Evolutionary conservation across 2,797 vertebrate genomes (phyloP), one percentile per base, ranked within the genome.

Genomic region (Atherinosoma microstoma): DNA sequence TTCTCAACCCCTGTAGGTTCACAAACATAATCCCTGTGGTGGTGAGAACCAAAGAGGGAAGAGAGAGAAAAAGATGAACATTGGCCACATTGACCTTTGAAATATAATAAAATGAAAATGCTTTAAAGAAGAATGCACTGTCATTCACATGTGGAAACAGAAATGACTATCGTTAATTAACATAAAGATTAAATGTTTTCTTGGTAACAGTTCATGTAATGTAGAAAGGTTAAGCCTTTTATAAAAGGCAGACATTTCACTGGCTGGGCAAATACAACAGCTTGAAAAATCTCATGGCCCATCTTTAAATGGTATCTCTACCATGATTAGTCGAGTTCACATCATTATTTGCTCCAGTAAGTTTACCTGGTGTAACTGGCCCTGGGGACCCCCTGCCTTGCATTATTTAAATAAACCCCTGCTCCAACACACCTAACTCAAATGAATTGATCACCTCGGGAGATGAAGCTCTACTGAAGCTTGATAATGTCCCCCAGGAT

Each of bases 1-100:
- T 97, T 94, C 97, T 96, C 96, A 95, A 97, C 94, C 95, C 95
- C 97, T 94, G 98, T 99, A 99, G 97, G 97, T 99, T 82, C 69
- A 83, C 76, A 82, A 15, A 78, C 64, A 60, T 36, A 62, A 63
- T 58, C 34, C 67, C 65, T 80, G 74, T 64, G 75, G 77, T 87
- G 79, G 79, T 72, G 83, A 85, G 84, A 91, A 79, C 66, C 78
- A 82, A 76, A 83, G 67, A 67, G 68, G 70, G 38, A 70, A 59
- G 71, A 73, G 70, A 58, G 73, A 79, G 49, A 58, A 58, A 72
- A 64, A 74, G 58, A 67, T 64, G 42, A 71, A 30, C 20, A 30
- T 42, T 38, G 68, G 47, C 30, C 49, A 62, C 80, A 73, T 22
- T 30, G 27, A 49, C 75, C 78, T 90, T 80, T 89, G 74, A 83